Conservation (phyloP, 2,888 invertebrate genomes). For the Lasioglossum vierecki region DNA sequence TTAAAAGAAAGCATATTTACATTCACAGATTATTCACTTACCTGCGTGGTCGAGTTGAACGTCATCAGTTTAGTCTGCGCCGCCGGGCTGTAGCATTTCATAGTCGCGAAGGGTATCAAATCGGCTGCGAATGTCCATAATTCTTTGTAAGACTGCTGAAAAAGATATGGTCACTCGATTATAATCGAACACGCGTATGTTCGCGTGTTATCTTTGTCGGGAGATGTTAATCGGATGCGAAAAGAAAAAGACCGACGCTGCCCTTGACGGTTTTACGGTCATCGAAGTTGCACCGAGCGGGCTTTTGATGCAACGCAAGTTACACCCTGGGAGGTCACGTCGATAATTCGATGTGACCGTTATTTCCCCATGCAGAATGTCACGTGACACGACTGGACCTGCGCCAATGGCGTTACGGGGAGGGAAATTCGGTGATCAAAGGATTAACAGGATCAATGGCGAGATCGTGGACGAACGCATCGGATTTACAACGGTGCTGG, state of each 20-base stretch:
- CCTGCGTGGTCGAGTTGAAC: slow-evolving; percentile 63
- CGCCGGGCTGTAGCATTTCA: slow-evolving; percentile 56
- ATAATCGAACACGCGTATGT: neutral
- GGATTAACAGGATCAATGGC: slow-evolving; percentile 32
- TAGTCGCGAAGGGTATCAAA: slow-evolving; percentile 47
- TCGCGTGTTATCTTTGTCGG: neutral
- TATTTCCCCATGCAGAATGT: slow-evolving; percentile 36
- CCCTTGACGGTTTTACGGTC: slow-evolving; percentile 1
- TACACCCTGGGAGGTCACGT: slow-evolving; percentile 33
- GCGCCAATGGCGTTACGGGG: slow-evolving; percentile 54
- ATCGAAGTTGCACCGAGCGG: neutral
- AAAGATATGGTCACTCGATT: slow-evolving; percentile 40
- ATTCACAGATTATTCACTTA: slow-evolving; percentile 42
- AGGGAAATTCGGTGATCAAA: slow-evolving; percentile 45
- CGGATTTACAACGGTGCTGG: neutral
- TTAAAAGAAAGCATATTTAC: slow-evolving; percentile 19
- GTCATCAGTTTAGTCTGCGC: slow-evolving; percentile 53
- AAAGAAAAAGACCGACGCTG: neutral
- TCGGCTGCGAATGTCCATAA: slow-evolving; percentile 68
- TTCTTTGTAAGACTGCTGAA: slow-evolving; percentile 68
- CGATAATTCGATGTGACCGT: slow-evolving; percentile 52
- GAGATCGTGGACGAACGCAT: neutral
- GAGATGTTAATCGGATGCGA: neutral
- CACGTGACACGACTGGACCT: slow-evolving; percentile 60
- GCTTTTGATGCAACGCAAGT: neutral